These are phyloP conservation scores for Diplodus sargus DNA, from an alignment of 2,797 vertebrate species.

Conservation along the genomic window DNA sequence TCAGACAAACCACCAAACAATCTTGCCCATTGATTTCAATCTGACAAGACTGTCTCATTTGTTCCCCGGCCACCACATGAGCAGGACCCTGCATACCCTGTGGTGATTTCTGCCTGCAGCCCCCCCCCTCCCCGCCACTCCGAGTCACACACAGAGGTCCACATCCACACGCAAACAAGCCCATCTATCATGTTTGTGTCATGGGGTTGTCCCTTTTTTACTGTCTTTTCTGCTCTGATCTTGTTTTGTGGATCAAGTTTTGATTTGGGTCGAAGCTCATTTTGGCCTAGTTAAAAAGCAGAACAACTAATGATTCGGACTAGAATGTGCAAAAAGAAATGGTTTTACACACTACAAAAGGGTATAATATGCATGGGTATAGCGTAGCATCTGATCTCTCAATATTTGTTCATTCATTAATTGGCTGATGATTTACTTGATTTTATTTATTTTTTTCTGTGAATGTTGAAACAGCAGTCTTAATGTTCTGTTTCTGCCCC, in stretches of 20 bases:
- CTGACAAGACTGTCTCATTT: conserved; percentile 70
- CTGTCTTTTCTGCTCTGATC: conserved; percentile 6
- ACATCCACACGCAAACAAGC: conserved; percentile 33
- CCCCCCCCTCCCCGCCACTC: conserved; percentile 6
- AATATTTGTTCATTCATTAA: not conserved
- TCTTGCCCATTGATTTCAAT: conserved; percentile 81
- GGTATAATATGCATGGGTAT: not conserved
- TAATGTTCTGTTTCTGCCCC: not conserved
- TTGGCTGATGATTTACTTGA: not conserved
- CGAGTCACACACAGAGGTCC: conserved; percentile 13
- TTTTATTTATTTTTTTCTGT: not conserved
- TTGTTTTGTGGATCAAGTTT: not conserved
- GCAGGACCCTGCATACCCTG: conserved; percentile 44
- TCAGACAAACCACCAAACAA: conserved; percentile 79
- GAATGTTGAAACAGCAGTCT: not conserved
- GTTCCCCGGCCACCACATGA: conserved; percentile 57
- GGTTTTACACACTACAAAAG: not conserved
- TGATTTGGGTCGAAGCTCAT: conserved; percentile 2
- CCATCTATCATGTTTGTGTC: conserved; percentile 51
- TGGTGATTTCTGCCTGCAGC: conserved; percentile 39
- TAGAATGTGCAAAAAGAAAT: not conserved
- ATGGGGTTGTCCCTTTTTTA: conserved; percentile 9
- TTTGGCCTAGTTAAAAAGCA: not conserved
- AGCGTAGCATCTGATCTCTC: not conserved
- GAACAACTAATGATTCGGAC: not conserved